Conservation (phyloP, 2,113 vertebrate genomes). For the Neodontobutis hainanensis region DNA sequence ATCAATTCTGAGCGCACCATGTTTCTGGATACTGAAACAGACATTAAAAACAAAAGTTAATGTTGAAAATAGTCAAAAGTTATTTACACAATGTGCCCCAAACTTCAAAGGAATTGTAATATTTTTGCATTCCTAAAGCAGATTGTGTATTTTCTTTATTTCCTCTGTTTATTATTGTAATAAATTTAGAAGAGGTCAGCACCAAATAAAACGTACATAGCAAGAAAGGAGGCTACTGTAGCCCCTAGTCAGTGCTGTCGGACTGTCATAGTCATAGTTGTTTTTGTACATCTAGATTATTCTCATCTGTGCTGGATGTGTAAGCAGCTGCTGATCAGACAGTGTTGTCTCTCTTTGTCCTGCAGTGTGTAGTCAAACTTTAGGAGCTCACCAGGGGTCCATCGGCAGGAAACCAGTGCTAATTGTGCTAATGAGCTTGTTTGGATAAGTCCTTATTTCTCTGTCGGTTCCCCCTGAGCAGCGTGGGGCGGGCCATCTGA, state of each 20-base stretch:
- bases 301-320: neutral
- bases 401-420: conserved; percentile 63
- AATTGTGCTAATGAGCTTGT: conserved; percentile 78
- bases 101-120: no score
- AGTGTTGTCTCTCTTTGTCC: neutral
- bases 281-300: neutral
- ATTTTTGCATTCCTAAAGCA: no score
- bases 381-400: conserved; percentile 58
- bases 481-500: conserved; percentile 29
- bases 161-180: neutral
- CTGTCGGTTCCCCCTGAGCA: conserved; percentile 27
- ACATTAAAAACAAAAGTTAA: no score
- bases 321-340: neutral
- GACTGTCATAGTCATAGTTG: no score
- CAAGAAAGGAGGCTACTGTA: no score
- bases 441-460: conserved; percentile 59
- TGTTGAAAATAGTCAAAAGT: no score
- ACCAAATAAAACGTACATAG: no score
- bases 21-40: no score
- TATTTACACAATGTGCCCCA: no score
- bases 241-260: no score
- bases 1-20: no score
- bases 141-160: no score
- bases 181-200: conserved; percentile 1
- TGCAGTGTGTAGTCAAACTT: conserved; percentile 43